Evolutionary conservation across 2,113 vertebrate species (phyloP).

Genomic region (Xenus cinereus): DNA sequence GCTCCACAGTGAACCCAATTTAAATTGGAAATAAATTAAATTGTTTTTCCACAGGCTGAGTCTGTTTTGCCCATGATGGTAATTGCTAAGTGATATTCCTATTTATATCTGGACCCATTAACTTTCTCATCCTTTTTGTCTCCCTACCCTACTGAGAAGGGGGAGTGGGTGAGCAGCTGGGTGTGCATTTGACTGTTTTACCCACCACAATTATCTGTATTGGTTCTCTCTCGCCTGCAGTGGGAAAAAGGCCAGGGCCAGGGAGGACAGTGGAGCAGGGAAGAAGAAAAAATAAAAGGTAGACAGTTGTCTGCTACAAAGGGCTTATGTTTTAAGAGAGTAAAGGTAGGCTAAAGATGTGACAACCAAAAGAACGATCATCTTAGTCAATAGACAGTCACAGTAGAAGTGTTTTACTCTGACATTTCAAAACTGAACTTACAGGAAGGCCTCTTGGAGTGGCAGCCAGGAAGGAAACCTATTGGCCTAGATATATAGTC

Average conservation of each 20-base stretch:
- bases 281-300: not conserved
- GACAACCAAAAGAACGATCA: not conserved
- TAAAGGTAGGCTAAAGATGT: not conserved
- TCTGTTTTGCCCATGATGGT: not conserved
- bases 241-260: not conserved
- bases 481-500: not conserved
- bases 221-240: not conserved
- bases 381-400: not conserved
- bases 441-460: not conserved
- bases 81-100: not conserved
- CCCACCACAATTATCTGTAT: not conserved
- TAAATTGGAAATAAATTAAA: not conserved
- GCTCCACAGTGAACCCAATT: not conserved
- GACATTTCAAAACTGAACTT: not conserved
- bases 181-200: not conserved
- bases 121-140: not conserved
- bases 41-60: not conserved
- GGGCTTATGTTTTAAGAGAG: not conserved
- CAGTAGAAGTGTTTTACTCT: not conserved
- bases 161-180: not conserved
- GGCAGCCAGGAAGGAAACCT: not conserved
- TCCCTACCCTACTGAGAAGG: not conserved
- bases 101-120: not conserved
- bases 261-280: accelerated
- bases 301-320: not conserved